Evolutionary conservation across 2,113 vertebrate species (phyloP).

Genomic region (Tonatia bakeri): DNA sequence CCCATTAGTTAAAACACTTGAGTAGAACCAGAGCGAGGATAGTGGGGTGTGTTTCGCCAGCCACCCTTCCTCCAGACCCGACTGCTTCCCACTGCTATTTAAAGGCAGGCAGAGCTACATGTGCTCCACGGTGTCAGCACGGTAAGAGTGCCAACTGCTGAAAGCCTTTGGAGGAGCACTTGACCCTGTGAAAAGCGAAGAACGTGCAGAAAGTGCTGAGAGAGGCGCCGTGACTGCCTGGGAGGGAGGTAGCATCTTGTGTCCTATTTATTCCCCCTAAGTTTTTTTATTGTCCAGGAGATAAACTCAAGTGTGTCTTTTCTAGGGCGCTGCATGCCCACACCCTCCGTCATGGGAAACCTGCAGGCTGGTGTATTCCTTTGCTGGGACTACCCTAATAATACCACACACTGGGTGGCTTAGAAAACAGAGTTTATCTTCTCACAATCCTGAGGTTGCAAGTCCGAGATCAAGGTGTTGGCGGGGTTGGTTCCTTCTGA

Average conservation of each 20-base stretch:
- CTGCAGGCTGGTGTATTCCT: not conserved
- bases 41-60: not conserved
- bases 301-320: not conserved
- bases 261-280: not conserved
- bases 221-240: not conserved
- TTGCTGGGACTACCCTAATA: not conserved
- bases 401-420: not conserved
- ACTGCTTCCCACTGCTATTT: not conserved
- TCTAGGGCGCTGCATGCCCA: not conserved
- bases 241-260: not conserved
- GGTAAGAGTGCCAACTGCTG: not conserved
- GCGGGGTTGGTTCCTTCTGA: not conserved
- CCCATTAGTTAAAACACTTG: conserved; percentile 8
- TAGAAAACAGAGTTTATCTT: not conserved
- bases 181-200: not conserved
- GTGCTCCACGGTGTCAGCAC: accelerated
- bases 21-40: not conserved
- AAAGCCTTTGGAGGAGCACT: not conserved
- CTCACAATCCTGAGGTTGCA: not conserved
- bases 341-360: not conserved
- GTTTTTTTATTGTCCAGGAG: not conserved
- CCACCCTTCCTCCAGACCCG: not conserved
- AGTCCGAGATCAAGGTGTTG: not conserved
- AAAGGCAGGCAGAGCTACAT: not conserved
- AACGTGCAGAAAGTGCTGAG: accelerated